Conservation (phyloP, 2,797 vertebrate genomes). For the Mormyrops boulengeri region DNA sequence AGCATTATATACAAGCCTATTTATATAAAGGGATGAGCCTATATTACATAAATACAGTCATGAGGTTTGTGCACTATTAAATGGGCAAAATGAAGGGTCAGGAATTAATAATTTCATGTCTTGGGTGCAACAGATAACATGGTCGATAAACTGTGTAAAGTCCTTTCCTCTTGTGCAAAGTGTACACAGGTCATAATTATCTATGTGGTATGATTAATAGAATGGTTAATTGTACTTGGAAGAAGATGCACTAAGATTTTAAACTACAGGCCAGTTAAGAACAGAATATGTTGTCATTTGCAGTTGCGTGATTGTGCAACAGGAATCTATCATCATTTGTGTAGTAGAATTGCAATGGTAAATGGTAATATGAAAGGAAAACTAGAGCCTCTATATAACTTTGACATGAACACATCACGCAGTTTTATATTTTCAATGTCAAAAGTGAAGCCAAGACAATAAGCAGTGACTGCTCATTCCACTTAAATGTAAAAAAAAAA, state of each 20-base stretch:
- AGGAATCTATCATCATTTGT: background rate
- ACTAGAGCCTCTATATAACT: background rate
- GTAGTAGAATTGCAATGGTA: background rate
- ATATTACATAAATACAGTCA: background rate
- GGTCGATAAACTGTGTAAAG: background rate
- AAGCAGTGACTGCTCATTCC: background rate
- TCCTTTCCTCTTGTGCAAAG: background rate
- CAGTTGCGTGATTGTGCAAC: background rate
- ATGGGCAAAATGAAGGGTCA: background rate
- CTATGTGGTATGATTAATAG: background rate
- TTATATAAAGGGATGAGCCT: constrained; percentile 1
- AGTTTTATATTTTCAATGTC: background rate
- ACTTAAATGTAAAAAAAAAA: background rate
- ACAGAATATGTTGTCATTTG: background rate
- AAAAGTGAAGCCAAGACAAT: background rate
- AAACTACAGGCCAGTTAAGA: background rate
- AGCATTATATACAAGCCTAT: background rate
- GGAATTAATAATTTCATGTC: background rate
- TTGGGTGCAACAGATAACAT: background rate
- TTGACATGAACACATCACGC: background rate
- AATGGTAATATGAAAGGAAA: background rate
- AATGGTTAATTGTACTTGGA: background rate
- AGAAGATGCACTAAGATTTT: background rate
- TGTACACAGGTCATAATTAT: background rate
- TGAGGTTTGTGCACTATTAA: background rate